Base-by-base conservation (phyloP, 2,113 vertebrate species). In the Anas platyrhynchos region DNA sequence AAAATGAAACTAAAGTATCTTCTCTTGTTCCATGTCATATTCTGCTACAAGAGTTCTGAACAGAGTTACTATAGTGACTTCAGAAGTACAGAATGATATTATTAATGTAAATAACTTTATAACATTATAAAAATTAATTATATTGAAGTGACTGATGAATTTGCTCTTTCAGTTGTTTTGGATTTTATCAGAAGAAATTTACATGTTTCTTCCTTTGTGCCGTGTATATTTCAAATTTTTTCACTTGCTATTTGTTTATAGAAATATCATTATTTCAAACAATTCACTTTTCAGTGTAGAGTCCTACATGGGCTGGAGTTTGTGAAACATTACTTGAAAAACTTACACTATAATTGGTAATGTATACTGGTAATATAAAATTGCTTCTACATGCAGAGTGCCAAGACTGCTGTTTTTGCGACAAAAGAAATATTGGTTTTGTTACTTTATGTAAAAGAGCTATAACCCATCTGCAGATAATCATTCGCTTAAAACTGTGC, bases 401-500 rank as follows among this genome's bases (percentile, higher is more conserved):
- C 95, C 92, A 96, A 97, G 72, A 87, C 80, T 94, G 77, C 83
- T 97, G 74, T 96, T 71, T 96, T 97, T 97, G 89, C 71, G 94
- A 83, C 65, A 93, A 91, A 84, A 11, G 20, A 48, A 95, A 89
- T 87, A 94, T 86, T 94, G 66, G 88, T 97, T 97, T 91, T 78
- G 59, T 95, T 97, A 91, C 94, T 95, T 54, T 88, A 95, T 93
- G 95, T 97, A 91, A 95, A 95, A 96, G 90, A 95, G 76, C 73
- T 96, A 91, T 95, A 96, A 97, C 93, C 93, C 90, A 93, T 96
- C 94, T 97, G 91, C 92, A 98, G 96, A 95, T 95, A 95, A 87
- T 22, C 8, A 44, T 86, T 90, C 61, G 8, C 21, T 86, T 90
- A 93, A 67, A 80, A 14, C 6, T 56, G 32, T 43, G 16, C 29